Evolutionary conservation across 2,797 vertebrate species (phyloP).

Genomic region (Psittacula echo): DNA sequence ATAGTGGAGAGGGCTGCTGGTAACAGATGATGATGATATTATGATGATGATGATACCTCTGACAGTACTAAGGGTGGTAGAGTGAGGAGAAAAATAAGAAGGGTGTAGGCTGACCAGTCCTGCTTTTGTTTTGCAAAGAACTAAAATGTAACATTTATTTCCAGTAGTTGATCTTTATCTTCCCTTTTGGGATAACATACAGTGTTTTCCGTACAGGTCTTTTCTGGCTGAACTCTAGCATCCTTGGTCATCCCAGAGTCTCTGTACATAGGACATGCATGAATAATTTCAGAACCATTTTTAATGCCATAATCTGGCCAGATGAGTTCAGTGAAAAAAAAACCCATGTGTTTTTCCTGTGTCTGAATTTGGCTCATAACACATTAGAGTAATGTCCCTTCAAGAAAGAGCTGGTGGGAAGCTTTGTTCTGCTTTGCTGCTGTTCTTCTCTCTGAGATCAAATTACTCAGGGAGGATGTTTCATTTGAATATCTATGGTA

Average conservation of each 20-base stretch:
- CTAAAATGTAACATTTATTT: neutral
- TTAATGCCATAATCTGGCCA: neutral
- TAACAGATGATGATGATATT: neutral
- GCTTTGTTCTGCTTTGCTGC: slow-evolving; percentile 26
- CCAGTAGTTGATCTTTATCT: slow-evolving; percentile 16
- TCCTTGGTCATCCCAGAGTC: neutral
- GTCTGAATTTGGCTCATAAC: neutral
- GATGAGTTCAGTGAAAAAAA: neutral
- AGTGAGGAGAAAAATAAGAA: neutral
- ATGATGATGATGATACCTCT: neutral
- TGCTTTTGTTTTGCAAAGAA: neutral
- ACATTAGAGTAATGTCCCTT: neutral
- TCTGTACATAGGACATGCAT: neutral
- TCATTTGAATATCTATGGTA: slow-evolving; percentile 76
- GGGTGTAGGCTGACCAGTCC: neutral
- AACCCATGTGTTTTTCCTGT: neutral
- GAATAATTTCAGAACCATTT: neutral
- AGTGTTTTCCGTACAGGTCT: neutral
- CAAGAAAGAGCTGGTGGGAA: slow-evolving; percentile 31
- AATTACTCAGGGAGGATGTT: slow-evolving; percentile 61
- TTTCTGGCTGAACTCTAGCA: neutral
- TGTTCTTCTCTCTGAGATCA: slow-evolving; percentile 53
- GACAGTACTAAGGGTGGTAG: neutral
- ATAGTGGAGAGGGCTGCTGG: neutral
- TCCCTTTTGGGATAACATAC: neutral